These are phyloP conservation scores for Hymenopus coronatus DNA, from an alignment of 2,888 invertebrate genomes.

Conservation along the genomic window DNA sequence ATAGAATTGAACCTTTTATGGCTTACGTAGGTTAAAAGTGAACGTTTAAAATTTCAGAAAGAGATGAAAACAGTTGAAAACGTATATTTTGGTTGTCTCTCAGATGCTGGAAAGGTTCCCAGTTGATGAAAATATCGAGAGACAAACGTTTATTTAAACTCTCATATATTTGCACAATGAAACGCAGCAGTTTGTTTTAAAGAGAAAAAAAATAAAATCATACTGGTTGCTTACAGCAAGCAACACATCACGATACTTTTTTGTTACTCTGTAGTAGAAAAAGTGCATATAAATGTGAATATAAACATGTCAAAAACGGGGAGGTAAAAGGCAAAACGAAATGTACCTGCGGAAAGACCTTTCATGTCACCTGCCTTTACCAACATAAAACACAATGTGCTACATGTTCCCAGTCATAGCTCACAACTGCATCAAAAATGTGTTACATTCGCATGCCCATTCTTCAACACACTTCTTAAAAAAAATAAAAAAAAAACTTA, in stretches of 20 bases:
- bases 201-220: background rate
- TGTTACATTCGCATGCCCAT: no score
- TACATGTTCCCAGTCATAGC: no score
- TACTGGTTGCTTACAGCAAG: background rate
- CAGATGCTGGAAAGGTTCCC: no score
- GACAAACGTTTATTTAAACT: background rate
- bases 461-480: no score
- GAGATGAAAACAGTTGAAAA: no score
- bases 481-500: no score
- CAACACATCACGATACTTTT: background rate
- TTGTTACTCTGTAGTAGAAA: background rate
- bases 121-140: no score
- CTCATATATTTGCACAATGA: background rate
- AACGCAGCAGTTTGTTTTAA: background rate
- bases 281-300: background rate
- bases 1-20: no score
- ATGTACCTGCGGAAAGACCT: background rate
- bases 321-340: background rate
- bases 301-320: background rate
- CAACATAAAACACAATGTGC: background rate
- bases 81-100: no score
- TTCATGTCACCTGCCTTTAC: background rate
- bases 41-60: no score
- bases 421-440: background rate
- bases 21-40: no score